phyloP scores from a whole-genome alignment of 2,888 invertebrate genomes.

The Oeneis ivallda region DNA sequence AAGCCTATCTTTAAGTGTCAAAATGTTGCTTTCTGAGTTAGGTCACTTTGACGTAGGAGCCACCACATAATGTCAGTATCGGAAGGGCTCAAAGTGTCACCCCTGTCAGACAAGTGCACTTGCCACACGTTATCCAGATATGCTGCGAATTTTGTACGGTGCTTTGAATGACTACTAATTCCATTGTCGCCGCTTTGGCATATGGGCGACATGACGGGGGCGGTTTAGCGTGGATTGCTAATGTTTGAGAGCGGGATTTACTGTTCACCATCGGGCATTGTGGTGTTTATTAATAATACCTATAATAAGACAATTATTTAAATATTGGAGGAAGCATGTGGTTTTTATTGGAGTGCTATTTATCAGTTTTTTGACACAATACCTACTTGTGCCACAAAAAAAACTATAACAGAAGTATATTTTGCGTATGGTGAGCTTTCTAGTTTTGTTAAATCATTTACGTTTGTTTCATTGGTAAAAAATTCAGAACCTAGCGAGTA shows the following conservation, averaged over 20 bases:
- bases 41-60: conserved; percentile 42
- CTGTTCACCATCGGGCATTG: conserved; percentile 31
- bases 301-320: conserved; percentile 14
- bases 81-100: conserved; percentile 77
- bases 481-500: too few relatives aligned
- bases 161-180: conserved; percentile 80
- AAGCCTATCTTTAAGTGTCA: too few relatives aligned
- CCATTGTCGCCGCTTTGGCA: conserved; percentile 74
- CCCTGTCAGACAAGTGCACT: conserved; percentile 73
- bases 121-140: conserved; percentile 75
- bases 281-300: conserved; percentile 26
- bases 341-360: conserved; percentile 16
- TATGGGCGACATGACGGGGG: conserved; percentile 72
- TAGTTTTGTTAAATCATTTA: too few relatives aligned
- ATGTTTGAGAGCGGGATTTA: conserved; percentile 45
- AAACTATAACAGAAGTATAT: too few relatives aligned
- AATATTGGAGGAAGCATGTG: conserved; percentile 14
- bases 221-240: conserved; percentile 52
- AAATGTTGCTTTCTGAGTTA: not conserved
- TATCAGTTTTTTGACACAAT: conserved; percentile 4
- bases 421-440: too few relatives aligned
- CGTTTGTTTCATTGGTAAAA: too few relatives aligned
- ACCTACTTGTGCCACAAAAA: too few relatives aligned
- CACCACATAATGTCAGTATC: conserved; percentile 79
- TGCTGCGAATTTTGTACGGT: conserved; percentile 68